Evolutionary conservation across 2,797 vertebrate genomes (phyloP).

Genomic region (Sciaenops ocellatus): DNA sequence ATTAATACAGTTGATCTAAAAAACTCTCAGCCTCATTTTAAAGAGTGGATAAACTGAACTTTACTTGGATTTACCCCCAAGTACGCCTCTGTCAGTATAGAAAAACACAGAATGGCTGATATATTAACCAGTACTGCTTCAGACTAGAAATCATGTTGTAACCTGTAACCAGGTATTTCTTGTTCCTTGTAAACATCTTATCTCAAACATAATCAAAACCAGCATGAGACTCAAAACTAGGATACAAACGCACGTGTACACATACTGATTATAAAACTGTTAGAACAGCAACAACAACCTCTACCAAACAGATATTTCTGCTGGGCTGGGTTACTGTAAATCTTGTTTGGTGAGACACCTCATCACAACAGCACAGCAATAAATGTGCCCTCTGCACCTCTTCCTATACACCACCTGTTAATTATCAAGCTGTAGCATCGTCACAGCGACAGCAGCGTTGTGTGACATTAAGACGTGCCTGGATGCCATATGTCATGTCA

Average conservation of each 20-base stretch:
- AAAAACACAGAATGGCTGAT: too few species aligned
- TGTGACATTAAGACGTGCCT: constrained; percentile 42
- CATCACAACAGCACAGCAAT: constrained; percentile 14
- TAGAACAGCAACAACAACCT: constrained; percentile 3
- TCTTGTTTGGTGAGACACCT: constrained; percentile 28
- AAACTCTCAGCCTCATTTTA: too few species aligned
- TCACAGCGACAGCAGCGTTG: neutral
- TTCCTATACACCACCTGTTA: constrained; percentile 44
- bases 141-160: neutral
- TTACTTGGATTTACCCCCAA: too few species aligned
- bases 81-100: too few species aligned
- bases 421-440: constrained; percentile 27
- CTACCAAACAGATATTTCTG: constrained; percentile 8
- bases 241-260: neutral
- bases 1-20: too few species aligned
- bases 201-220: constrained; percentile 12
- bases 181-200: neutral
- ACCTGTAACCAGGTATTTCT: neutral
- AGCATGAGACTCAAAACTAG: neutral
- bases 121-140: too few species aligned
- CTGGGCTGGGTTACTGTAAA: constrained; percentile 13
- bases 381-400: constrained; percentile 31
- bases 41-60: too few species aligned
- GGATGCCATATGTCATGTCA: constrained; percentile 46
- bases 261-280: neutral